Base-by-base conservation (phyloP, 2,888 invertebrate species). In the Rapana venosa region DNA sequence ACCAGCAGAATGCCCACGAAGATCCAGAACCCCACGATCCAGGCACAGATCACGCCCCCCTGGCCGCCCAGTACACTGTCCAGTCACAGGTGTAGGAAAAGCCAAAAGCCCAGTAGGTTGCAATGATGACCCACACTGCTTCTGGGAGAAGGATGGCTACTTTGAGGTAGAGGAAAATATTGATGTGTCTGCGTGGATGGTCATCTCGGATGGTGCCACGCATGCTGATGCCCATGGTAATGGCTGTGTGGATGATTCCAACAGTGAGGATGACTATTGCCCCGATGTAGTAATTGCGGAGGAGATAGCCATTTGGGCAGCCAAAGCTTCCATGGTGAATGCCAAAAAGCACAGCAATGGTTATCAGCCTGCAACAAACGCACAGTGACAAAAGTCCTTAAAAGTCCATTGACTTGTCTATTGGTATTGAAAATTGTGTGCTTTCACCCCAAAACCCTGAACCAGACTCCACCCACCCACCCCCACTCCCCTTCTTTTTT, bases 141-240 rank as follows among this genome's bases (percentile, higher is more conserved):
- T 98, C 98, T 22, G 98, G 98, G 56, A 98, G 94, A 93, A 98
- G 97, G 91, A 98, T 96, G 91, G 97, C 96, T 92, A 98, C 97
- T 96, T 98, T 98, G 93, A 97, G 94, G 93, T 98, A 97, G n/a
- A 96, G 90, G 87, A 98, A 96, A 61, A 97, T 97, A 15, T 98
- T 97, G 22, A 98, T 98, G 93, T 97, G 97, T 94, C 97, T 97
- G 93, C 98, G 97, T 13, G 97, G 97, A 89, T 97, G 97, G 56
- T 97, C 97, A 93, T 98, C 97, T 91, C 97, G 97, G 93, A 98
- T 98, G 91, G 98, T 97, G 58, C 98, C 98, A 93, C 97, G 97
- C 92, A 94, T 95, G 90, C 95, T 95, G 36, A 93, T 92, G 77
- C 92, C 92, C 90, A 95, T 94, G 20, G 96, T 93, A 13, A 94